Evolutionary conservation across 2,888 invertebrate species (phyloP).

Genomic region (Diloba caeruleocephala): DNA sequence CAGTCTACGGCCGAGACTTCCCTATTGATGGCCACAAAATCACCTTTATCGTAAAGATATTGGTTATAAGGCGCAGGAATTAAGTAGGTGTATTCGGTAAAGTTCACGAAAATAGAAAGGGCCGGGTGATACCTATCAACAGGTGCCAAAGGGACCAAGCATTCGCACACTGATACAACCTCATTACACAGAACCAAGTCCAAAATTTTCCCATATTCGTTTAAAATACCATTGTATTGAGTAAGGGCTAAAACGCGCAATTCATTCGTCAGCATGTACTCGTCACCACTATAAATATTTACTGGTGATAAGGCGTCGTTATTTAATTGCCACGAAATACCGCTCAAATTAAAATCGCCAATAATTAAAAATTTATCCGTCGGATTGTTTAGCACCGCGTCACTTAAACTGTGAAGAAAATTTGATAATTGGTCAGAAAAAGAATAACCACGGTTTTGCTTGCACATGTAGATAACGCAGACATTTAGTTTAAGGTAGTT

Average conservation of each 20-base stretch:
- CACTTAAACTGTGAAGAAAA: conserved; percentile 2
- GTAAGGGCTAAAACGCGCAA: background rate
- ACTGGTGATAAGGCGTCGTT: background rate
- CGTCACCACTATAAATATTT: conserved; percentile 1
- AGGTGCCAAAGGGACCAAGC: too few species aligned
- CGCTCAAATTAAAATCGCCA: too few species aligned
- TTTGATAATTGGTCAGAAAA: conserved; percentile 1
- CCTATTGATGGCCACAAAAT: too few species aligned
- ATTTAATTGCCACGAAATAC: conserved; percentile 1
- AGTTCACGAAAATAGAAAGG: too few species aligned
- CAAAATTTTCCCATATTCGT: background rate
- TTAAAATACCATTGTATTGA: background rate
- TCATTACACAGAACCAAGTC: conserved; percentile 7
- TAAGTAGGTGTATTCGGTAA: too few species aligned
- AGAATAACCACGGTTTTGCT: background rate
- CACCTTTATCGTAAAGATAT: too few species aligned
- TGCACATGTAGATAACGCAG: background rate
- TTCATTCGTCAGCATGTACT: background rate
- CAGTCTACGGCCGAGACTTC: too few species aligned
- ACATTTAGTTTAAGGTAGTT: background rate
- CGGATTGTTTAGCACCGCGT: background rate
- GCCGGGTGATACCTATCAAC: too few species aligned
- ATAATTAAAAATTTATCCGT: conserved; percentile 3
- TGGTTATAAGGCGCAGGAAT: too few species aligned
- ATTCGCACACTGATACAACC: background rate